phyloP scores from a whole-genome alignment of 2,888 invertebrate species.

The Hyalella azteca region DNA sequence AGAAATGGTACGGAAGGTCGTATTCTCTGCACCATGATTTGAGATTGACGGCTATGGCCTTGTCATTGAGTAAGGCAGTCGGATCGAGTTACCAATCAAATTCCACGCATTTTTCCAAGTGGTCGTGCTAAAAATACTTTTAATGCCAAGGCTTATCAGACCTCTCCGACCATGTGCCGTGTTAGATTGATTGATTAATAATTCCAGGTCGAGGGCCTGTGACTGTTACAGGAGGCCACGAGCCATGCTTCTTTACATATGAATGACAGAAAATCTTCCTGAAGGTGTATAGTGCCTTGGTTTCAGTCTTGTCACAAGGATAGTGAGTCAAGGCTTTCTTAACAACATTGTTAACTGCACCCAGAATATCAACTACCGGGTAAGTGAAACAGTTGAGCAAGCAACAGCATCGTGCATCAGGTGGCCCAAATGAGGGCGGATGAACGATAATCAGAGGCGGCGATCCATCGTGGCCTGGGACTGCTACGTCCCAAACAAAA shows the following conservation, averaged over 20 bases:
- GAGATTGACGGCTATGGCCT: not conserved
- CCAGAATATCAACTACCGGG: not conserved
- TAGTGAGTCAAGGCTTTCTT: not conserved
- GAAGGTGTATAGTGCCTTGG: not conserved
- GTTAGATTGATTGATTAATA: not conserved
- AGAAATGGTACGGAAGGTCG: not conserved
- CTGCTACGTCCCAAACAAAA: no score
- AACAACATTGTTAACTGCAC: not conserved
- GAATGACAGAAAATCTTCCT: not conserved
- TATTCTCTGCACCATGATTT: slow-evolving; percentile 11
- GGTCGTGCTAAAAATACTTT: not conserved
- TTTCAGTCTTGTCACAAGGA: not conserved
- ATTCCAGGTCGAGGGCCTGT: not conserved
- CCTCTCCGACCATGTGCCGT: not conserved
- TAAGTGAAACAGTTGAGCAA: not conserved
- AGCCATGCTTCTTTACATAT: not conserved
- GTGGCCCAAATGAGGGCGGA: no score
- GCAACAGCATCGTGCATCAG: no score
- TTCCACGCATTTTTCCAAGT: not conserved
- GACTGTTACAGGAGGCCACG: not conserved
- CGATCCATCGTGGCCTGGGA: no score
- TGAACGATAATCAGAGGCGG: no score
- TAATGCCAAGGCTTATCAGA: not conserved
- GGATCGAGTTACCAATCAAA: slow-evolving; percentile 7
- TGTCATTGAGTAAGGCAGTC: slow-evolving; percentile 6